Percentiles rank a stretch among this genome's conserved stretches.
Conservation (phyloP, 2,113 vertebrate species). For the Mus spicilegus region DNA sequence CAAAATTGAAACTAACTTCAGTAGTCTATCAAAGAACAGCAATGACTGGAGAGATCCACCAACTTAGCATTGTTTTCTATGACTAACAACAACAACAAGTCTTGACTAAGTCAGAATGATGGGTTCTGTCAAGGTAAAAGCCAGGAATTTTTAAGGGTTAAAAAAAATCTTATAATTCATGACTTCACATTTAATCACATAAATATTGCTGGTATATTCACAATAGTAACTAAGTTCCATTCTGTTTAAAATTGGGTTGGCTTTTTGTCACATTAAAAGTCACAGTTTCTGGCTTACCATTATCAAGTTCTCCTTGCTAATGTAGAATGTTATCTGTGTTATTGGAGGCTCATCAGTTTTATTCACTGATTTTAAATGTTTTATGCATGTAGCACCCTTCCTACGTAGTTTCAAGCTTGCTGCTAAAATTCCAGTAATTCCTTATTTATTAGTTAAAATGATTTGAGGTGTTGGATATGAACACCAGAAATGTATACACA, state of each 20-base stretch:
- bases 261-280: conserved; percentile 20
- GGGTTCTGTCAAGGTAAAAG: not conserved
- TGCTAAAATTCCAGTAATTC: not conserved
- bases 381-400: accelerated
- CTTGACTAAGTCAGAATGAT: not conserved
- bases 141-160: not conserved
- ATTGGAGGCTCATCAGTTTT: not conserved
- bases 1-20: conserved; percentile 3
- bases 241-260: not conserved
- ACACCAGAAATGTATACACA: not conserved
- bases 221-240: not conserved
- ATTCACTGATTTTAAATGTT: not conserved
- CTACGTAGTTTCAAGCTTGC: not conserved
- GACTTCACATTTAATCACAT: not conserved
- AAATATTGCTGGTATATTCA: not conserved
- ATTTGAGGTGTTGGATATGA: not conserved
- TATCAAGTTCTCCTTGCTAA: not conserved
- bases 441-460: not conserved
- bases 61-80: not conserved
- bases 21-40: not conserved
- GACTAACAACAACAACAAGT: not conserved
- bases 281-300: conserved; percentile 18
- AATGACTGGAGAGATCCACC: not conserved
- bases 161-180: not conserved
- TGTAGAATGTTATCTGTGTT: not conserved